These are phyloP conservation scores for Drosophila sulfurigaster DNA, from an alignment of 1,140 invertebrate genomes.

Conservation along the genomic window DNA sequence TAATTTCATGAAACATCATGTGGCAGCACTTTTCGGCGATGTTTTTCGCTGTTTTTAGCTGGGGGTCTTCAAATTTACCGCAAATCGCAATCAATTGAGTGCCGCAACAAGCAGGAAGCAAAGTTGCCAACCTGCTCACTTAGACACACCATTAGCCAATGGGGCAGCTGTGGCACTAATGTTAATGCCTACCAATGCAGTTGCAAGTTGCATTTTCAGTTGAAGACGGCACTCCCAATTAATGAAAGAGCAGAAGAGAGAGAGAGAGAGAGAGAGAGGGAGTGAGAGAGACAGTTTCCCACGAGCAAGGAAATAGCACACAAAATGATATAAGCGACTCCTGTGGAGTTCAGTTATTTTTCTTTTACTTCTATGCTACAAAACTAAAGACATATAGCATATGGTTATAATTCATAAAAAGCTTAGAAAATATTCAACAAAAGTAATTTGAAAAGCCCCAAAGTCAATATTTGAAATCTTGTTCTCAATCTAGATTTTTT, in stretches of 20 bases:
- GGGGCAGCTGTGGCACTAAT: slow-evolving; percentile 16
- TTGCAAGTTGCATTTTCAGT: slow-evolving; percentile 1
- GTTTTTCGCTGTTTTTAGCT: neutral
- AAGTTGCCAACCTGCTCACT: slow-evolving; percentile 34
- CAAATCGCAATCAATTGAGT: slow-evolving; percentile 17
- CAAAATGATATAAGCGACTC: too few relatives aligned
- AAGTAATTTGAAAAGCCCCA: too few relatives aligned
- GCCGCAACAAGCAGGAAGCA: slow-evolving; percentile 39
- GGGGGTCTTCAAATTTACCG: slow-evolving; percentile 18
- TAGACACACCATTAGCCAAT: slow-evolving; percentile 55
- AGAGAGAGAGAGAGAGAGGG: too few relatives aligned
- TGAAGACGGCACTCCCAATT: neutral
- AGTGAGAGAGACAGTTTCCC: neutral
- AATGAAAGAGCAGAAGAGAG: too few relatives aligned
- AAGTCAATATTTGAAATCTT: too few relatives aligned
- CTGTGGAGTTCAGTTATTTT: too few relatives aligned
- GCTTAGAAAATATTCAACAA: too few relatives aligned
- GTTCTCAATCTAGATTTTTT: too few relatives aligned
- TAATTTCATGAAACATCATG: neutral
- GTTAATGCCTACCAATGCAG: slow-evolving; percentile 13
- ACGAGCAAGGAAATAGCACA: neutral
- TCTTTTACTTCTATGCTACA: too few relatives aligned
- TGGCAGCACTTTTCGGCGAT: slow-evolving; percentile 1
- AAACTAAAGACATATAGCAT: too few relatives aligned
- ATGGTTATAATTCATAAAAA: too few relatives aligned